Evolutionary conservation across 2,113 vertebrate species (phyloP).

Genomic region (Suncus etruscus): DNA sequence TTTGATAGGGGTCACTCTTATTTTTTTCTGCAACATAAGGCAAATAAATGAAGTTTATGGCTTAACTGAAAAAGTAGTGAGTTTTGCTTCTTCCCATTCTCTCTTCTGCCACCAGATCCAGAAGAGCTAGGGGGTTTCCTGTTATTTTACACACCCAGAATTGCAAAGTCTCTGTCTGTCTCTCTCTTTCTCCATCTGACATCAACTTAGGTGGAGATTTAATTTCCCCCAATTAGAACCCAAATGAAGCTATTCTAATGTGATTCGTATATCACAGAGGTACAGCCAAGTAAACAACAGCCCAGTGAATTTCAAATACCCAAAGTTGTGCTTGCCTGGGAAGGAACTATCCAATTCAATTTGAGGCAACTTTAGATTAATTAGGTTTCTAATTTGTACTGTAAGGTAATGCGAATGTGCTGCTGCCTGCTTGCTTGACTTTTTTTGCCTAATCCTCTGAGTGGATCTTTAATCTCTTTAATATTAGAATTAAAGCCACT

Average conservation of each 20-base stretch:
- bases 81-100: background rate
- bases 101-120: constrained; percentile 57
- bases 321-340: constrained; percentile 80
- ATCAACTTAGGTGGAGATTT: constrained; percentile 85
- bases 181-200: constrained; percentile 51
- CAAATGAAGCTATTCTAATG: constrained; percentile 82
- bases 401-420: constrained; percentile 93
- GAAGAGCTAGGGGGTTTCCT: constrained; percentile 60
- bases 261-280: constrained; percentile 65
- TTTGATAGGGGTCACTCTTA: background rate
- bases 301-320: constrained; percentile 82
- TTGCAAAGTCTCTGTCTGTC: constrained; percentile 76
- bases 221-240: constrained; percentile 84
- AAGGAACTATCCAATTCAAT: constrained; percentile 88
- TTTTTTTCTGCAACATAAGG: background rate
- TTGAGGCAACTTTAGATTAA: constrained; percentile 90
- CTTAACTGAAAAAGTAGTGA: constrained; percentile 60
- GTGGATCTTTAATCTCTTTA: constrained; percentile 96
- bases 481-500: constrained; percentile 97
- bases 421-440: constrained; percentile 89
- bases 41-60: background rate
- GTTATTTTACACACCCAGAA: constrained; percentile 55
- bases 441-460: constrained; percentile 96
- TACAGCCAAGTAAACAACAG: constrained; percentile 68
- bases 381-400: constrained; percentile 96